These are phyloP conservation scores for Lepidurus apus DNA, from an alignment of 1,140 invertebrate species.

Conservation along the genomic window DNA sequence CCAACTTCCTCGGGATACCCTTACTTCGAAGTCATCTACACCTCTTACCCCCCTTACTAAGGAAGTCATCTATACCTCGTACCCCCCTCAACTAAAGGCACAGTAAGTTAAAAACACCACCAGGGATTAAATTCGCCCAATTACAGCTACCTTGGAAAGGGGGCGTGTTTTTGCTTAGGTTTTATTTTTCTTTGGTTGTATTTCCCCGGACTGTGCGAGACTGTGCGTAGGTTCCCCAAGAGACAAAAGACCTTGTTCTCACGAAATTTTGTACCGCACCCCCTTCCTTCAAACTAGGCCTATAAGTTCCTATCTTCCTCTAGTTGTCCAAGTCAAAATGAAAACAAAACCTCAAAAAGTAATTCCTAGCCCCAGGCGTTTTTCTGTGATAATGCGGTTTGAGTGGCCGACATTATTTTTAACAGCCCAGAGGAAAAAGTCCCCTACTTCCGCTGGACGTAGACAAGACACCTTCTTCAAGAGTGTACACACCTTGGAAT, in stretches of 20 bases:
- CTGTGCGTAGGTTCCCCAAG: background rate
- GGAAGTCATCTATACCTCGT: background rate
- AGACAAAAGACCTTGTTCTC: background rate
- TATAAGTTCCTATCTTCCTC: background rate
- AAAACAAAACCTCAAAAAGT: background rate
- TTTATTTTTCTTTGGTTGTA: background rate
- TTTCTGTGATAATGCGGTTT: background rate
- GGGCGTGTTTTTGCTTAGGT: background rate
- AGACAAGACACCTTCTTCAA: background rate
- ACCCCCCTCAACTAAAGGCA: background rate
- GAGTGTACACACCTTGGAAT: background rate
- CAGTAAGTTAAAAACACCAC: background rate
- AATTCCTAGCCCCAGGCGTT: background rate
- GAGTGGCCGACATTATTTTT: conserved; percentile 21
- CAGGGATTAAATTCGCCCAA: background rate
- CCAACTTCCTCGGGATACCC: background rate
- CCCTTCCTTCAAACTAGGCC: conserved; percentile 3
- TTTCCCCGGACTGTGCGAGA: background rate
- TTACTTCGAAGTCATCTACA: background rate
- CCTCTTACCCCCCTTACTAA: background rate
- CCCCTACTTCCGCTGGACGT: conserved; percentile 8
- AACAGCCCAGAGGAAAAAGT: background rate
- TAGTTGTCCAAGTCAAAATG: background rate
- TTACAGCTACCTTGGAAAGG: background rate
- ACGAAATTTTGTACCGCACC: conserved; percentile 10